These are phyloP conservation scores for Galeopsomyia nigrocyanea DNA, from an alignment of 2,888 invertebrate genomes.

Conservation along the genomic window DNA sequence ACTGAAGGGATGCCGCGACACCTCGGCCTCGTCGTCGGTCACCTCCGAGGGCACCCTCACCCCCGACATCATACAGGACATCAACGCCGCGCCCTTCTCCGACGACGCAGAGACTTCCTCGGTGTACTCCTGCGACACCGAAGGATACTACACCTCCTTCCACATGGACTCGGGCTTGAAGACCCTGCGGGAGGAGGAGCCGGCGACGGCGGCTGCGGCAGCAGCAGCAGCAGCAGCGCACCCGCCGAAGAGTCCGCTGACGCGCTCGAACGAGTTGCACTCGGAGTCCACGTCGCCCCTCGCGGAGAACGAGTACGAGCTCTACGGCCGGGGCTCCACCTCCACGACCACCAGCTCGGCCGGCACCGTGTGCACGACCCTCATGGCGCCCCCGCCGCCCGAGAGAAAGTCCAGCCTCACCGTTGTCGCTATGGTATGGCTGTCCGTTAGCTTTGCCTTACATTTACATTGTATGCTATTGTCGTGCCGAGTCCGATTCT, in stretches of 20 bases:
- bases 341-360: slow-evolving; percentile 93
- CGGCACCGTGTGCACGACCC: slow-evolving; percentile 88
- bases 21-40: slow-evolving; percentile 85
- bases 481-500: too few relatives aligned
- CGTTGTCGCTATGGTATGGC: slow-evolving; percentile 64
- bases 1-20: slow-evolving; percentile 69
- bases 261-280: slow-evolving; percentile 73
- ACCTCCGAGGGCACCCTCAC: slow-evolving; percentile 89
- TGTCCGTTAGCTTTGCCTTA: too few relatives aligned
- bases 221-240: too few relatives aligned
- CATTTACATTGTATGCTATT: too few relatives aligned
- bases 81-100: slow-evolving; percentile 70
- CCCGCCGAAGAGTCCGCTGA: slow-evolving; percentile 76
- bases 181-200: slow-evolving; percentile 83
- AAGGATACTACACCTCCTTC: slow-evolving; percentile 98
- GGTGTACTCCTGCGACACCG: slow-evolving; percentile 95
- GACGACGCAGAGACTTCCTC: slow-evolving; percentile 91
- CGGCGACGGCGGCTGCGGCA: too few relatives aligned
- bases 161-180: slow-evolving; percentile 95
- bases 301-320: slow-evolving; percentile 90
- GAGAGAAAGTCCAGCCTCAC: slow-evolving; percentile 82
- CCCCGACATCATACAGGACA: slow-evolving; percentile 84
- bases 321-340: slow-evolving; percentile 92
- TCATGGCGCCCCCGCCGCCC: slow-evolving; percentile 85
- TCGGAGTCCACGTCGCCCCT: slow-evolving; percentile 79